Base-by-base conservation (phyloP, 2,888 invertebrate genomes). In the Eupithecia subumbrata region DNA sequence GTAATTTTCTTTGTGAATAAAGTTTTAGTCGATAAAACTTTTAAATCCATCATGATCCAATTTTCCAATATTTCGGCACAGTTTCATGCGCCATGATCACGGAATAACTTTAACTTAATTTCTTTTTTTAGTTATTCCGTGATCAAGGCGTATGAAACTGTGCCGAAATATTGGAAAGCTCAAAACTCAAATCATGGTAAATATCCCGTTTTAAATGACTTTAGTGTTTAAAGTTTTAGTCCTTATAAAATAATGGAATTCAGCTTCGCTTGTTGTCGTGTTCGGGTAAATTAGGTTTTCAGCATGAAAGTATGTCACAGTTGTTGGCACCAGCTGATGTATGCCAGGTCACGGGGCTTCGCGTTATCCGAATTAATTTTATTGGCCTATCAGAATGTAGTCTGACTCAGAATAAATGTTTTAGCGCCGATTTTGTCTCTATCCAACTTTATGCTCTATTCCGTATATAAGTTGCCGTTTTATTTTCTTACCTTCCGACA, bases 321-420 rank as follows among this genome's bases (percentile, higher is more conserved):
- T 89, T 86, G 89, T 89, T 88, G 89, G 88, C 91, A 89, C 84
- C 86, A 85, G 84, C 85, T 87, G 86, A 90, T 87, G 87, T 90
- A 81, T 90, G 90, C 86, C 91, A 90, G 91, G 90, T 91, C 91
- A 90, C 84, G 85, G 85, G 88, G 82, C 86, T 85, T 85, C 84
- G 82, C 86, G 86, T 87, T 90, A 89, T 88, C 84, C 80, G 86
- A 88, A 92, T 90, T 90, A 90, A 90, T 92, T 91, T 91, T 90
- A 91, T 90, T 90, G 87, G 85, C 82, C 84, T 85, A 85, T 84
- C 85, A 83, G 83, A 86, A 85, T 83, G 82, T 82, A 80, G 78
- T 79, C 79, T 77, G 74, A 76, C 82, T 84, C 78, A 78, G 86
- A 84, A 84, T 85, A 86, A 78, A 75, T 60, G 48, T 71, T 81